Base-by-base conservation (phyloP, 2,797 vertebrate genomes). In the Cyclura pinguis region DNA sequence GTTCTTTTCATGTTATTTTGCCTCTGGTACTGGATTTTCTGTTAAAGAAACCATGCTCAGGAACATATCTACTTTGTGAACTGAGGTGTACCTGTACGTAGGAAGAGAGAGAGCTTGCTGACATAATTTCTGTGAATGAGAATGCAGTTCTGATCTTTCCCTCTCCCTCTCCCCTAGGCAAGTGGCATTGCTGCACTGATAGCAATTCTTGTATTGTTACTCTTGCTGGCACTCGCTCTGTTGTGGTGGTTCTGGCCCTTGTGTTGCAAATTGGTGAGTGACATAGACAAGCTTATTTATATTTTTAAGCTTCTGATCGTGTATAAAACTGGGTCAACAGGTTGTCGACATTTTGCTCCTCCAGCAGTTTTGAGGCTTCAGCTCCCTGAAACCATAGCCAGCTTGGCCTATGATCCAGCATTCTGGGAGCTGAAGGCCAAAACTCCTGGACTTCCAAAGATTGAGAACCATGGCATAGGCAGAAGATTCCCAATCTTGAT, bases 201-300 rank as follows among this genome's bases (percentile, higher is more conserved):
- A 5, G 97, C 98, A 12, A 95, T 99, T 92, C 97, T 99, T 78
- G 97, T 99, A 89, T 96, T 99, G 59, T 42, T 99, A 16, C 42
- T 98, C 16, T 95, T 99, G 0, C 12, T 97, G 85, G 98, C 96
- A 0, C 92, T 99, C 0, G 98, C 93, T 42, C 96, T 99, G 80
- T 97, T 99, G 95, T 99, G 99, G 99, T 99, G 99, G 99, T 99
- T 99, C 97, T 99, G 98, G 98, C 99, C 99, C 38, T 98, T 99
- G 52, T 99, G 98, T 97, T 99, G 99, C 97, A 99, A 97, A 94
- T 95, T 99, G 98, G 99, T 99, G 94, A 99, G 98, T 98, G 92
- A 92, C 88, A 69, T 55, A 4, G 50, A 52, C 67, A 69, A 42
- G 24, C 67, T 67, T 27, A 3, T 69, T 32, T 32, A 8, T 32